Evolutionary conservation across 2,113 vertebrate genomes (phyloP).

Genomic region (Promerops cafer): DNA sequence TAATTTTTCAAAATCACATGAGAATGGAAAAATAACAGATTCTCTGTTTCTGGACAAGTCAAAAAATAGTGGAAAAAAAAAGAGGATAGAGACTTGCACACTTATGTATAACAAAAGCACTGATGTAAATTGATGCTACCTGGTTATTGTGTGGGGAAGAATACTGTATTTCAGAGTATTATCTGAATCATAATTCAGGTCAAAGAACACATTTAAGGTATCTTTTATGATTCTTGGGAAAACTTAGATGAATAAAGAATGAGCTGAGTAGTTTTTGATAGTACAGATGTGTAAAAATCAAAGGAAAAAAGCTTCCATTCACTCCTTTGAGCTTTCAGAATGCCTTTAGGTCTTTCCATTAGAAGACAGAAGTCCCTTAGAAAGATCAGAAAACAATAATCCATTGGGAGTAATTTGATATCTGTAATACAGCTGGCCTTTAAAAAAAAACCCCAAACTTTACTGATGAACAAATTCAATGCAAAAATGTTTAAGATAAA

Average conservation of each 20-base stretch:
- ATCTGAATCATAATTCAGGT: neutral
- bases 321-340: constrained; percentile 49
- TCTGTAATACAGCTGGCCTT: neutral
- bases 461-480: neutral
- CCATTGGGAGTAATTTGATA: constrained; percentile 17
- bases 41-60: neutral
- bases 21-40: neutral
- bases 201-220: constrained; percentile 2
- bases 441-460: neutral
- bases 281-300: constrained; percentile 27
- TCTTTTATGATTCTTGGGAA: neutral
- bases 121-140: neutral
- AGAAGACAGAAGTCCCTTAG: constrained; percentile 29
- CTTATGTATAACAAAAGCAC: neutral
- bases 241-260: constrained; percentile 47
- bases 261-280: constrained; percentile 14
- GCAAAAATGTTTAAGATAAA: neutral
- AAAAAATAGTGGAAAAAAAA: neutral
- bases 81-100: neutral
- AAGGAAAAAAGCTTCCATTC: constrained; percentile 32
- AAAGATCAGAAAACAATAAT: constrained; percentile 47
- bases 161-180: neutral
- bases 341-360: constrained; percentile 60
- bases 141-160: neutral
- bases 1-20: neutral